Conservation (phyloP, 53 echinoderm and acorn worm genomes). For the Arbacia lixula region DNA sequence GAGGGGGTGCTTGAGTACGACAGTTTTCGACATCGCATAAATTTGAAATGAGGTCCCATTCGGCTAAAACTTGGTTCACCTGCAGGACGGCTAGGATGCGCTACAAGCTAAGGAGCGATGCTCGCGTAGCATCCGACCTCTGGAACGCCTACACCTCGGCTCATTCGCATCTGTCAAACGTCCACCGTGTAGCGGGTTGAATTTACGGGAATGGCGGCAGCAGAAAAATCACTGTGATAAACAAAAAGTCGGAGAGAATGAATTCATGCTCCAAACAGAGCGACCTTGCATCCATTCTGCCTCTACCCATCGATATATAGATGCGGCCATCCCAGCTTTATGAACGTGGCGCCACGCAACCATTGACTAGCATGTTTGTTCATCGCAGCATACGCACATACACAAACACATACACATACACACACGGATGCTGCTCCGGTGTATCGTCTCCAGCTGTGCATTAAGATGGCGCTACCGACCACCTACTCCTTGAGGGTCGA, state of each 20-base stretch:
- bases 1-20: neutral
- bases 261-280: too few relatives aligned
- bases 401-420: conserved; percentile 8
- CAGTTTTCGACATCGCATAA: conserved; percentile 7
- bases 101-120: neutral
- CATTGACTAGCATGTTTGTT: too few relatives aligned
- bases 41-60: conserved; percentile 19
- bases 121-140: conserved; percentile 9
- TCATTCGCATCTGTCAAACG: too few relatives aligned
- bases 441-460: neutral
- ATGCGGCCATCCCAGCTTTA: too few relatives aligned
- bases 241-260: too few relatives aligned
- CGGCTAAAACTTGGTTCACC: conserved; percentile 5
- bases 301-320: too few relatives aligned
- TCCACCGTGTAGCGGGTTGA: too few relatives aligned
- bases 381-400: too few relatives aligned
- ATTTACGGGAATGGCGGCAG: too few relatives aligned
- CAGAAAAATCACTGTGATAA: too few relatives aligned
- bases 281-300: too few relatives aligned
- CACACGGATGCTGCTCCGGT: conserved; percentile 10
- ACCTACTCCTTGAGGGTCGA: conserved; percentile 18
- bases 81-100: neutral
- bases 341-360: too few relatives aligned
- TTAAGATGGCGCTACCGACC: conserved; percentile 36
- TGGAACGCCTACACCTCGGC: neutral